These are phyloP conservation scores for Macrobrachium rosenbergii DNA, from an alignment of 1,140 invertebrate genomes.

Conservation along the genomic window DNA sequence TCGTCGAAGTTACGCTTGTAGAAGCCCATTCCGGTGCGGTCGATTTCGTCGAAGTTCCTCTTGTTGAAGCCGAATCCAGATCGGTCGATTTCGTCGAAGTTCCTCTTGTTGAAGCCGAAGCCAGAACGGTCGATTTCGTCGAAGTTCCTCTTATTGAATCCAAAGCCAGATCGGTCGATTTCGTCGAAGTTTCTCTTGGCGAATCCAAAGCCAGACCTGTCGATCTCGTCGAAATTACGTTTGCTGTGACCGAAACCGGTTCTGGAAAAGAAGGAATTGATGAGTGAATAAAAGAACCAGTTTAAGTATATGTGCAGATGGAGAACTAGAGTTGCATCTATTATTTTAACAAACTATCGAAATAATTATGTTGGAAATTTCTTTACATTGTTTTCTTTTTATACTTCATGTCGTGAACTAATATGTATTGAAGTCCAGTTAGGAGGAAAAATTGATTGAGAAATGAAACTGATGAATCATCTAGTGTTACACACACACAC, in stretches of 20 bases:
- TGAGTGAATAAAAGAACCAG: background rate
- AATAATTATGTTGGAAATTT: no score
- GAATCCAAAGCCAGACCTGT: slow-evolving; percentile 68
- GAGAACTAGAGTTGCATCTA: no score
- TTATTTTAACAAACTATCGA: no score
- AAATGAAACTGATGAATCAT: no score
- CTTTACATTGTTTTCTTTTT: no score
- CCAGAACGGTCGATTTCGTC: slow-evolving; percentile 76
- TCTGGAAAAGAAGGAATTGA: background rate
- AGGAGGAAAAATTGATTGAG: no score
- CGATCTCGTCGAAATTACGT: slow-evolving; percentile 74
- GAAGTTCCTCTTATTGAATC: slow-evolving; percentile 74
- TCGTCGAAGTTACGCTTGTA: slow-evolving; percentile 76
- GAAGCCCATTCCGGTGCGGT: slow-evolving; percentile 74
- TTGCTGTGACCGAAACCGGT: slow-evolving; percentile 61
- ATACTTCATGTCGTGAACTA: no score
- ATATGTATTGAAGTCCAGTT: no score
- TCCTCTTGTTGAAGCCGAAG: slow-evolving; percentile 72
- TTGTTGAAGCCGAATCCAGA: slow-evolving; percentile 72
- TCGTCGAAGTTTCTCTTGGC: slow-evolving; percentile 72
- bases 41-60: slow-evolving; percentile 77
- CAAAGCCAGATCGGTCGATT: slow-evolving; percentile 72
- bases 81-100: slow-evolving; percentile 78
- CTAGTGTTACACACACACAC: no score
- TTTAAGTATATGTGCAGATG: no score